Evolutionary conservation across 1,140 invertebrate genomes (phyloP), one percentile per base, ranked within the genome.

Genomic region (Zaprionus tsacasi): DNA sequence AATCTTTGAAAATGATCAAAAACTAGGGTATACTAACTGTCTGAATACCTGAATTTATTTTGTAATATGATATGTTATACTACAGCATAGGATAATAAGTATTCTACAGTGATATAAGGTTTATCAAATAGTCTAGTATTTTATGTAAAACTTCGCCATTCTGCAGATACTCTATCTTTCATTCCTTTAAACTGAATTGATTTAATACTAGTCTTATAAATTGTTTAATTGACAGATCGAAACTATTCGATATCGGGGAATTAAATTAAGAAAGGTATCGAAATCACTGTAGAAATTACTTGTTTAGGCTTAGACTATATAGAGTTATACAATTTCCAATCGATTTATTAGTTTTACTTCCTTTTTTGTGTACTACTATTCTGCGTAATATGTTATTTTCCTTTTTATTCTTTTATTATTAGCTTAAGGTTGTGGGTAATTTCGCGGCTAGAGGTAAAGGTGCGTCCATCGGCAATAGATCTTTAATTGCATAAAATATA

Each of bases 391-490:
- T 54, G 43, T 65, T 35, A 50, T 33, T 64, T 71, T 76, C 35
- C 45, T 59, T 61, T 72, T 67, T 75, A 81, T 74, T 79, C n/a
- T 79, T 76, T 81, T 66, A 78, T 79, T 56, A 90, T 89, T 90
- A 89, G 85, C 85, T 72, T 89, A 90, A 89, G 86, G 86, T 89
- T 89, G 48, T 89, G 85, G 85, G 86, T 89, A 85, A 76, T 90
- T 64, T 90, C 85, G 69, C 81, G 81, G 73, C 85, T 89, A 81
- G 85, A 85, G 85, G 85, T 89, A 79, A 89, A 90, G 86, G 86
- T 89, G 86, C 85, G 85, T 90, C 70, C 48, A 45, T 65, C 72
- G 80, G 67, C 55, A 35, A 73, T 72, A 83, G 76, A 69, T 40
- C 7, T 30, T 56, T 35, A 50, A 21, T 4, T 50, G 17, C 15